Evolutionary conservation across 2,113 vertebrate species (phyloP), one percentile per base, ranked within the genome.

Genomic region (Trichechus manatus): DNA sequence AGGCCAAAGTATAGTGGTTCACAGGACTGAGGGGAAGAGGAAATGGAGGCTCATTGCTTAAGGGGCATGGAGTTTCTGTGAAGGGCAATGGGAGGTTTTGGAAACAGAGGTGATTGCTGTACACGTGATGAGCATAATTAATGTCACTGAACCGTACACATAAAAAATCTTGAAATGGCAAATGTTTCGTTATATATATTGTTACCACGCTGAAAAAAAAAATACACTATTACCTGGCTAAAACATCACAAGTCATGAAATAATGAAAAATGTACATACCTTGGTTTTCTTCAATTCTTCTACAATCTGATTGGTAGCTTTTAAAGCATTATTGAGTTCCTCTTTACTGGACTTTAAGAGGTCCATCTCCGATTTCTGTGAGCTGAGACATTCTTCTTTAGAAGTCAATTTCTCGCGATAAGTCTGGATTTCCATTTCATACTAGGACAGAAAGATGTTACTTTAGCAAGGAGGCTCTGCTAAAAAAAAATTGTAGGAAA

Each of bases 301-400:
- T 97, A 98, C 79, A 66, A 96, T 79, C 94, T 97, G 74, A 68
- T 96, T 97, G 70, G 98, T 70, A 66, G 96, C 94, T 83, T 97
- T 95, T 93, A 99, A 97, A 47, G 98, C 97, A 85, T 96, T 96
- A 63, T 85, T 98, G 83, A 98, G 66, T 78, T 98, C 80, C 87
- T 98, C 98, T 84, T 98, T 98, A 89, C 66, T 97, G 80, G 97
- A 97, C 93, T 97, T 99, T 64, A 99, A 64, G 85, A 93, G 88
- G 44, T 98, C 97, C 19, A 99, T 97, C 96, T 99, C 98, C 44
- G 95, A 5, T 36, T 98, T 97, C 87, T 98, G 98, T 0, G 94
- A 98, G 72, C 17, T 96, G 85, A 98, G 97, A n/a, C 94, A 90
- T 31, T 95, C 88, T 70, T 99, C 98, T 70, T 95, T 94, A 0